phyloP scores from a whole-genome alignment of 2,113 vertebrate genomes.

The Pelecanoides urinatrix region DNA sequence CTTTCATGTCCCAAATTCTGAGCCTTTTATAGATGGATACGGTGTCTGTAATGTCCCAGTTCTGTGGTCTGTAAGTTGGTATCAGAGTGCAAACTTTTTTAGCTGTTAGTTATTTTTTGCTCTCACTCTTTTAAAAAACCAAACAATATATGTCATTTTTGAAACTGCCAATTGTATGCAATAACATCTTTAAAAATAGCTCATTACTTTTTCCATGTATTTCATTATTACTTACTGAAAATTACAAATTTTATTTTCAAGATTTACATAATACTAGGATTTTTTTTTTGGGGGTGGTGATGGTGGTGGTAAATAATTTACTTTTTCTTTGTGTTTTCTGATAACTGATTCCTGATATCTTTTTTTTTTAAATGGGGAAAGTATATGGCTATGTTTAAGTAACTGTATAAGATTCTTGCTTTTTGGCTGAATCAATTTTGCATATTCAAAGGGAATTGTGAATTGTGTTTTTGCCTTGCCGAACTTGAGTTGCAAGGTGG shows the following conservation, averaged over 20 bases:
- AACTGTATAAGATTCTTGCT: background rate
- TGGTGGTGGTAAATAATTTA: background rate
- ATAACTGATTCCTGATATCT: background rate
- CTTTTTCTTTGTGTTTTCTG: background rate
- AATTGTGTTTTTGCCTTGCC: background rate
- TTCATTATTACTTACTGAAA: background rate
- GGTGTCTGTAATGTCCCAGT: background rate
- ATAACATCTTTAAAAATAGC: background rate
- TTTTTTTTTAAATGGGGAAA: background rate
- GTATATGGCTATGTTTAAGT: background rate
- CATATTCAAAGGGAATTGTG: background rate
- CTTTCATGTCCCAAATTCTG: background rate
- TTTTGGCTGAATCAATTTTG: background rate
- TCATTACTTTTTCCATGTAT: background rate
- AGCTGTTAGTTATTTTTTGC: background rate
- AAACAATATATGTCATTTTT: background rate
- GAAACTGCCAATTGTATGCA: background rate
- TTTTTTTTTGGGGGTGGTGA: background rate
- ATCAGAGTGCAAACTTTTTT: background rate
- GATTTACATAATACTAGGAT: background rate
- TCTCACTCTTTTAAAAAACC: background rate
- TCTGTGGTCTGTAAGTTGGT: background rate
- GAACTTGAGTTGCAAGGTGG: background rate
- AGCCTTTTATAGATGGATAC: background rate
- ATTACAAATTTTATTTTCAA: background rate